These are phyloP conservation scores for Epinotia demarniana DNA, from an alignment of 2,888 invertebrate genomes.

Conservation along the genomic window DNA sequence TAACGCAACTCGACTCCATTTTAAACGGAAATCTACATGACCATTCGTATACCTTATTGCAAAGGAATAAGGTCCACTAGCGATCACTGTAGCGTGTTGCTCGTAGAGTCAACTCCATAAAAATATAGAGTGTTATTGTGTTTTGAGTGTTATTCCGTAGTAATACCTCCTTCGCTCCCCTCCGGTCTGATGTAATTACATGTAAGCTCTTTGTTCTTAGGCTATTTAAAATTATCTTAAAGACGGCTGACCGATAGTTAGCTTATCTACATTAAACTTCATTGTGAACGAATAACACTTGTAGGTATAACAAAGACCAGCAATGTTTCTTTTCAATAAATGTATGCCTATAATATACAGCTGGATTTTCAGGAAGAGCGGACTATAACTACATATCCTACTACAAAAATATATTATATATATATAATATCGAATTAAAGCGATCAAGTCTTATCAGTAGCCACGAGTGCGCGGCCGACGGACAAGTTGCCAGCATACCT, in stretches of 20 bases:
- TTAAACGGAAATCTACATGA: not conserved
- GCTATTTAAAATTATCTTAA: not conserved
- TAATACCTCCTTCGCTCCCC: not conserved
- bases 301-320: not conserved
- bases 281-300: not conserved
- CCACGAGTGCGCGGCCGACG: slow-evolving; percentile 15
- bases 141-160: not conserved
- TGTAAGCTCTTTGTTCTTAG: slow-evolving; percentile 5
- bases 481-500: not conserved
- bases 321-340: not conserved
- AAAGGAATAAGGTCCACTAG: not conserved
- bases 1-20: too few relatives aligned
- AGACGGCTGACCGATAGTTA: not conserved
- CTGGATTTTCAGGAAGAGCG: not conserved
- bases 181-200: not conserved
- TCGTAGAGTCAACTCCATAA: not conserved
- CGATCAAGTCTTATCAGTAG: slow-evolving; percentile 44
- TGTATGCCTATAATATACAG: not conserved
- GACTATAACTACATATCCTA: slow-evolving; percentile 17
- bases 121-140: too few relatives aligned
- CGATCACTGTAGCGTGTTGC: not conserved
- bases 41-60: not conserved
- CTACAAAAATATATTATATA: slow-evolving; percentile 41
- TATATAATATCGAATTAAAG: slow-evolving; percentile 41
- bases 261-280: not conserved